Conservation (phyloP, 2,888 invertebrate genomes). For the Drosophila paramelanica region DNA sequence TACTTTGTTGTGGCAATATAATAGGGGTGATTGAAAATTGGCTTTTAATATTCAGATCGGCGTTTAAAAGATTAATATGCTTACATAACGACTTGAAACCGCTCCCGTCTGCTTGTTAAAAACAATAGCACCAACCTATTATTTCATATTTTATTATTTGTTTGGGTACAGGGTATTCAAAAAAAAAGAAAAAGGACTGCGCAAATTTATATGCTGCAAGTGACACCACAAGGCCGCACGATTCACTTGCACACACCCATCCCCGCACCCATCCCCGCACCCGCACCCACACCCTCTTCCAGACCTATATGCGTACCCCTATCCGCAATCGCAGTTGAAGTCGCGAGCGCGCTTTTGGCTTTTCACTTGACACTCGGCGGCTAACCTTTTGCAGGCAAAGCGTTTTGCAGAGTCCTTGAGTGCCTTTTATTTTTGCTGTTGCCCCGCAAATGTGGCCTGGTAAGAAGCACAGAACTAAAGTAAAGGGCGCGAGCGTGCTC, state of each 20-base stretch:
- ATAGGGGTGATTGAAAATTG: too few species aligned
- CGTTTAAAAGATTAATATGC: neutral
- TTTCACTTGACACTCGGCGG: constrained; percentile 67
- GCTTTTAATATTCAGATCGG: neutral
- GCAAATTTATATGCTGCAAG: constrained; percentile 71
- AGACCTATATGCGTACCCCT: neutral
- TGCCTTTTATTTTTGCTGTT: constrained; percentile 61
- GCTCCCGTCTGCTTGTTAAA: neutral
- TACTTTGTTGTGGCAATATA: too few species aligned
- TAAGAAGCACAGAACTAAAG: neutral
- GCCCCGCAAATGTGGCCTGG: constrained; percentile 31
- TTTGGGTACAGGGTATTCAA: constrained; percentile 27
- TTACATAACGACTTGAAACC: too few species aligned
- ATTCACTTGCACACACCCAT: constrained; percentile 1
- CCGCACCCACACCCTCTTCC: neutral
- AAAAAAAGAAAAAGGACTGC: constrained; percentile 6
- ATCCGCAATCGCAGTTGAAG: constrained; percentile 27
- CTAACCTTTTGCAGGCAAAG: constrained; percentile 77
- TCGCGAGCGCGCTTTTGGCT: constrained; percentile 55
- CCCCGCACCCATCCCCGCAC: neutral
- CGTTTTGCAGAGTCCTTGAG: constrained; percentile 76
- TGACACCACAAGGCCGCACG: constrained; percentile 74
- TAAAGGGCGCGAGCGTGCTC: constrained; percentile 9
- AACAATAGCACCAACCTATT: neutral
- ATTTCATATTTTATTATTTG: neutral